Percentiles rank a stretch among this genome's conserved stretches.
Evolutionary conservation across 2,797 vertebrate species (phyloP).

Genomic region (Falco concolor): DNA sequence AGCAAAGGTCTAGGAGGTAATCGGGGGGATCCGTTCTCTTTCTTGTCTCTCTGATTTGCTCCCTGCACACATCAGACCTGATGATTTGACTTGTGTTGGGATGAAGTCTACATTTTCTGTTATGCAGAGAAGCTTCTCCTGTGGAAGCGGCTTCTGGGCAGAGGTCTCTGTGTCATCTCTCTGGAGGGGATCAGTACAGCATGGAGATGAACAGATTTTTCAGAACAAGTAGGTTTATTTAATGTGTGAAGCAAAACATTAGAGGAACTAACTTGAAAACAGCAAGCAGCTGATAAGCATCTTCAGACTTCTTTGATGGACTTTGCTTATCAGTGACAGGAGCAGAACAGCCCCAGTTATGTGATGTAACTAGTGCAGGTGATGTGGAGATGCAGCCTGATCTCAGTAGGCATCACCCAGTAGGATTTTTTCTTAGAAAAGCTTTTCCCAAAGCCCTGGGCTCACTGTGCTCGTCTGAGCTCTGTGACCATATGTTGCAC

Average conservation of each 20-base stretch:
- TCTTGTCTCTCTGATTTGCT: not conserved
- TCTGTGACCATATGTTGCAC: not conserved
- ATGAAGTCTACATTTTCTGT: not conserved
- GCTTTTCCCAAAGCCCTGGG: not conserved
- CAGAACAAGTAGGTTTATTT: not conserved
- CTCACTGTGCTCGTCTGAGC: not conserved
- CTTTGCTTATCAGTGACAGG: not conserved
- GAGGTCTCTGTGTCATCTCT: not conserved
- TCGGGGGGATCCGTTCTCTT: not conserved
- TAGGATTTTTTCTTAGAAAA: not conserved
- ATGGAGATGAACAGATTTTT: not conserved
- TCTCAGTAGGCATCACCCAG: not conserved
- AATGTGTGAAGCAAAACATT: not conserved
- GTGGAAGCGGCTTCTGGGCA: not conserved
- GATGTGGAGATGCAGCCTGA: not conserved
- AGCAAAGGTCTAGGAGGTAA: not conserved
- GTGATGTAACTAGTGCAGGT: not conserved
- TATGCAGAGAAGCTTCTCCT: not conserved
- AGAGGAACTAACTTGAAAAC: not conserved
- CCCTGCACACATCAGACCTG: not conserved
- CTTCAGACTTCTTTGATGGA: not conserved
- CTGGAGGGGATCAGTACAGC: not conserved
- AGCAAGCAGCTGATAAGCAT: not conserved
- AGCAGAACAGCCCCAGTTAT: not conserved
- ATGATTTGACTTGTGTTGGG: not conserved